These are phyloP conservation scores for Spongilla lacustris DNA, from an alignment of 37 sponge, comb jelly and placozoan species.

Conservation along the genomic window DNA sequence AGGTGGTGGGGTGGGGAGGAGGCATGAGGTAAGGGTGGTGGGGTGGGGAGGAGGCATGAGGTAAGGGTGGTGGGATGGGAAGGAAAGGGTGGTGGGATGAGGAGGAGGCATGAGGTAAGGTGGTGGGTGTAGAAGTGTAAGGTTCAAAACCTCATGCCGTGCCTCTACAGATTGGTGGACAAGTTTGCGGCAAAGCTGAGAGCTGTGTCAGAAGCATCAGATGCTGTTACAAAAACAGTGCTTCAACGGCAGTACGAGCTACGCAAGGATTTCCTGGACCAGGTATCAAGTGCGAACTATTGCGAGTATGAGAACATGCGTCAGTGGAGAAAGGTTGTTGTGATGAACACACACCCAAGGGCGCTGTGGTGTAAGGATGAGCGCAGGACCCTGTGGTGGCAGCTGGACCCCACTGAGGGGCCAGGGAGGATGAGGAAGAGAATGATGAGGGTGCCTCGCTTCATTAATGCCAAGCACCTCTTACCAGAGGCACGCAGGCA, in stretches of 20 bases:
- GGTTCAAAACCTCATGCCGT: neutral
- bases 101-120: neutral
- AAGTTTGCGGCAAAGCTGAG: conserved; percentile 20
- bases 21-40: too few species aligned
- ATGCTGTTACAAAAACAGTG: conserved; percentile 38
- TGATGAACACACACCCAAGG: conserved; percentile 68
- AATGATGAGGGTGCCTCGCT: conserved; percentile 64
- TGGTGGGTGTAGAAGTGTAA: neutral
- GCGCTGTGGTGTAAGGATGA: conserved; percentile 84
- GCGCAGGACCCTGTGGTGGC: conserved; percentile 74
- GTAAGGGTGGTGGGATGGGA: neutral
- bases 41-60: too few species aligned
- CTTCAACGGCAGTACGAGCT: conserved; percentile 42
- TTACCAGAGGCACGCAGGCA: conserved; percentile 21
- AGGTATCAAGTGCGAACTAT: conserved; percentile 21
- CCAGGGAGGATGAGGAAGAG: conserved; percentile 82
- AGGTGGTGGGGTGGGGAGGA: neutral
- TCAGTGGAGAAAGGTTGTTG: conserved; percentile 67
- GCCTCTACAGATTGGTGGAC: conserved; percentile 40
- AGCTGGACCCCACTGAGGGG: conserved; percentile 97
- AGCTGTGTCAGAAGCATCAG: conserved; percentile 38
- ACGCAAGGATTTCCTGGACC: conserved; percentile 42
- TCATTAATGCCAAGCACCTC: conserved; percentile 63
- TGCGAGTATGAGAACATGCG: conserved; percentile 47
- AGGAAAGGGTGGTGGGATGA: neutral